Evolutionary conservation across 2,797 vertebrate species (phyloP), one percentile per base, ranked within the genome.

Genomic region (Ficedula albicollis): DNA sequence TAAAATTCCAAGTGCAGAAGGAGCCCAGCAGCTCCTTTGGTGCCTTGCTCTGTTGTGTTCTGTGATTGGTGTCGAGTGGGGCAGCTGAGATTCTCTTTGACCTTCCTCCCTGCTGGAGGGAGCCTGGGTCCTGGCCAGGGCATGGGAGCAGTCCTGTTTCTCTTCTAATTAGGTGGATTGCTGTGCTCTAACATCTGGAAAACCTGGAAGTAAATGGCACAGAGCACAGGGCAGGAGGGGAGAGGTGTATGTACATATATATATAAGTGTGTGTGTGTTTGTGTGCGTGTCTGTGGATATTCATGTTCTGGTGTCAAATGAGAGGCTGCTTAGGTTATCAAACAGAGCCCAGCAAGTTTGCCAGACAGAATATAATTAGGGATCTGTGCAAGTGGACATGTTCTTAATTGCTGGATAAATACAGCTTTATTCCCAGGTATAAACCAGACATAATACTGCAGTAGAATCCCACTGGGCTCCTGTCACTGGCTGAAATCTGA

Each of bases 221-320:
- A 56, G 51, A 76, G n/a, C 49, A 55, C 59, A 44, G 49, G 56
- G 22, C 60, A 63, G 38, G 48, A 80, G 16, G 10, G 38, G 34
- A 84, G 41, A 58, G 41, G 15, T 15, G 10, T 15, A 2, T 43
- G 2, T 52, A 3, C 39, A 6, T 15, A 15, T 18, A 12, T 38
- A 38, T 38, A 38, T 38, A n/a, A n/a, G 5, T 26, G 9, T 13
- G 6, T 54, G 1, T 44, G 6, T 52, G 14, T 76, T 26, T 49
- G 4, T 51, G 27, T 17, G 27, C 11, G 2, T 29, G 4, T 60
- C 4, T 59, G 2, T 52, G 1, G 26, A 0, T 39, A 18, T n/a
- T 46, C 26, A 26, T 1, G 2, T 34, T 79, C 11, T 75, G 34
- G 30, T 75, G 41, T 76, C 39, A 87, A 90, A 46, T 22, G 32